phyloP scores from a whole-genome alignment of 53 echinoderm and acorn worm species.

The Actinopyga echinites region DNA sequence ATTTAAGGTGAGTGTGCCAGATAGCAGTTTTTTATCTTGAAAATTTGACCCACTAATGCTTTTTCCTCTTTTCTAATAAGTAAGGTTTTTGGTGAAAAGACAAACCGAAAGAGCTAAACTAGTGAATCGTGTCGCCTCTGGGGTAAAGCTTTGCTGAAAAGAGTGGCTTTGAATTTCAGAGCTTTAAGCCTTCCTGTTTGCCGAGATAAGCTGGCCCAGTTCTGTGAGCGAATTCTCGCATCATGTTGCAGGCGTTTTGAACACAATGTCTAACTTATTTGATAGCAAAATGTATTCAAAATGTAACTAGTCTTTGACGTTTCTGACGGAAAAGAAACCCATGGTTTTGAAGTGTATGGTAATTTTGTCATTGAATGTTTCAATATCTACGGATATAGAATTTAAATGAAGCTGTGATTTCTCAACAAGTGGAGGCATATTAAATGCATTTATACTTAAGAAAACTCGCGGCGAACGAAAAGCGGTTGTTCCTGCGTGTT shows the following conservation, averaged over 20 bases:
- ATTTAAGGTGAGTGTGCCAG: slow-evolving; percentile 38
- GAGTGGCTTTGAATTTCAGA: slow-evolving; percentile 38
- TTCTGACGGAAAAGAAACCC: slow-evolving; percentile 28
- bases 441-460: no score
- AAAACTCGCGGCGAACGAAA: no score
- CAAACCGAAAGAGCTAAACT: slow-evolving; percentile 18
- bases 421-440: no score
- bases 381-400: no score
- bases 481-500: no score
- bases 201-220: slow-evolving; percentile 37
- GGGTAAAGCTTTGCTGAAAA: slow-evolving; percentile 16
- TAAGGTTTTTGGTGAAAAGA: slow-evolving; percentile 3
- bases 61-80: slow-evolving; percentile 8
- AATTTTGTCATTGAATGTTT: slow-evolving; percentile 37
- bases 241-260: slow-evolving; percentile 33
- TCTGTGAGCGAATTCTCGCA: slow-evolving; percentile 27
- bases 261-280: not conserved
- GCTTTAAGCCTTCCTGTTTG: not conserved
- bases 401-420: no score
- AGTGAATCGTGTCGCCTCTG: slow-evolving; percentile 34
- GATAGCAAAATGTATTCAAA: slow-evolving; percentile 20
- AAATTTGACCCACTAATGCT: slow-evolving; percentile 37
- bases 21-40: slow-evolving; percentile 19
- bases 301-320: slow-evolving; percentile 32
- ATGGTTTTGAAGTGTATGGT: slow-evolving; percentile 34